These are phyloP conservation scores for Agelastica alni DNA, from an alignment of 2,888 invertebrate species.

Conservation along the genomic window DNA sequence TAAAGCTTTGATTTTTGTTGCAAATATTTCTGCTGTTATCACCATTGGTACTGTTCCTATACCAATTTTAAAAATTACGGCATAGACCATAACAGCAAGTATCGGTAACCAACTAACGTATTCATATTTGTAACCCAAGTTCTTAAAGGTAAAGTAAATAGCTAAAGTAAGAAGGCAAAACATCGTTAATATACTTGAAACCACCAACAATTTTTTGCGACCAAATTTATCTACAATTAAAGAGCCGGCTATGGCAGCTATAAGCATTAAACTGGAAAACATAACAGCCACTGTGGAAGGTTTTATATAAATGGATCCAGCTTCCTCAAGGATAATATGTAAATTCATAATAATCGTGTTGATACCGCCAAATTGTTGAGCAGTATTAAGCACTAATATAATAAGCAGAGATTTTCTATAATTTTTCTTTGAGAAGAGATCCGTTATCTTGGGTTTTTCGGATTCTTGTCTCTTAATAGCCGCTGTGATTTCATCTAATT, in stretches of 20 bases:
- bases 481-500: slow-evolving; percentile 49
- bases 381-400: slow-evolving; percentile 51
- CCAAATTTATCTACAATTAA: slow-evolving; percentile 51
- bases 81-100: slow-evolving; percentile 40
- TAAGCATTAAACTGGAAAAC: slow-evolving; percentile 51
- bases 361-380: slow-evolving; percentile 54
- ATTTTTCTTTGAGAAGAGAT: slow-evolving; percentile 49
- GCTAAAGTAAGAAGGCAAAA: slow-evolving; percentile 48
- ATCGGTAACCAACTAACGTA: slow-evolving; percentile 46
- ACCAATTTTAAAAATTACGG: slow-evolving; percentile 50
- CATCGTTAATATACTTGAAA: slow-evolving; percentile 50
- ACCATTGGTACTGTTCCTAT: slow-evolving; percentile 53
- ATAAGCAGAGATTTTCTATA: slow-evolving; percentile 53
- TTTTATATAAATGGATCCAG: slow-evolving; percentile 47
- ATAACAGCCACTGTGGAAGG: slow-evolving; percentile 49
- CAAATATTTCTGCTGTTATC: slow-evolving; percentile 53
- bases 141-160: slow-evolving; percentile 50
- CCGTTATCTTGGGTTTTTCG: slow-evolving; percentile 50
- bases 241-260: slow-evolving; percentile 48
- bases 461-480: slow-evolving; percentile 50
- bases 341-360: slow-evolving; percentile 55
- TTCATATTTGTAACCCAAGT: slow-evolving; percentile 40
- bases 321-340: slow-evolving; percentile 51
- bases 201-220: slow-evolving; percentile 47
- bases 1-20: slow-evolving; percentile 53